Evolutionary conservation across 2,113 vertebrate species (phyloP).

Genomic region (Ardeotis arabs): DNA sequence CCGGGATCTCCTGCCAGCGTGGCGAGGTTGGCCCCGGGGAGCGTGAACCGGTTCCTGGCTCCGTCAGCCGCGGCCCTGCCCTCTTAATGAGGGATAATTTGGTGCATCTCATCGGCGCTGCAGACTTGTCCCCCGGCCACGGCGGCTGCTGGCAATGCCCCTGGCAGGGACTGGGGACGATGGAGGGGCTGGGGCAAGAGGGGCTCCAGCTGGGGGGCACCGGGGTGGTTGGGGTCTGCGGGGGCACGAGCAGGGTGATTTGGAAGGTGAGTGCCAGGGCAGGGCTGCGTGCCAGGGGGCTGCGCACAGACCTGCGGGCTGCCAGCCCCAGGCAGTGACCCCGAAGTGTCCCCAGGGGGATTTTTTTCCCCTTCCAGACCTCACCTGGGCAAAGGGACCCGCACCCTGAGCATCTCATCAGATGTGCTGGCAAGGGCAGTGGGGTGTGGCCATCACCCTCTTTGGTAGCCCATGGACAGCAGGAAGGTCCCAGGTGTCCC

Average conservation of each 20-base stretch:
- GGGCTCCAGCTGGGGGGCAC: not conserved
- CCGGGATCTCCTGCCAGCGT: slow-evolving; percentile 2
- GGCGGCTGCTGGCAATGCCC: not conserved
- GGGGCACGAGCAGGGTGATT: no score
- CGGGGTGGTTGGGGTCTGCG: rapidly evolving
- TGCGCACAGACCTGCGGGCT: rapidly evolving
- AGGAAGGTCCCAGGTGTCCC: not conserved
- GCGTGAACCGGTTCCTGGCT: slow-evolving; percentile 42
- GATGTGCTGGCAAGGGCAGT: no score
- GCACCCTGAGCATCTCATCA: no score
- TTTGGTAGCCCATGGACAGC: not conserved
- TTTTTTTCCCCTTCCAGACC: not conserved
- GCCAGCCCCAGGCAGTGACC: not conserved
- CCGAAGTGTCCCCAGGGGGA: rapidly evolving
- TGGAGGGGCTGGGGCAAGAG: not conserved
- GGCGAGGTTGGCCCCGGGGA: slow-evolving; percentile 2
- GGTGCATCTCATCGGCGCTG: not conserved
- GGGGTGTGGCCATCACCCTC: no score
- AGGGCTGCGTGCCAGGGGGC: not conserved
- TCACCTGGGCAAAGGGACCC: not conserved
- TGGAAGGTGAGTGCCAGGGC: rapidly evolving
- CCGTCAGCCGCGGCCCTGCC: not conserved
- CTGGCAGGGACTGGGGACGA: not conserved
- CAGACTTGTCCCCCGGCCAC: slow-evolving; percentile 25
- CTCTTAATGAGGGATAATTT: slow-evolving; percentile 52